Evolutionary conservation across 2,113 vertebrate species (phyloP).

Genomic region (Siniperca chuatsi): DNA sequence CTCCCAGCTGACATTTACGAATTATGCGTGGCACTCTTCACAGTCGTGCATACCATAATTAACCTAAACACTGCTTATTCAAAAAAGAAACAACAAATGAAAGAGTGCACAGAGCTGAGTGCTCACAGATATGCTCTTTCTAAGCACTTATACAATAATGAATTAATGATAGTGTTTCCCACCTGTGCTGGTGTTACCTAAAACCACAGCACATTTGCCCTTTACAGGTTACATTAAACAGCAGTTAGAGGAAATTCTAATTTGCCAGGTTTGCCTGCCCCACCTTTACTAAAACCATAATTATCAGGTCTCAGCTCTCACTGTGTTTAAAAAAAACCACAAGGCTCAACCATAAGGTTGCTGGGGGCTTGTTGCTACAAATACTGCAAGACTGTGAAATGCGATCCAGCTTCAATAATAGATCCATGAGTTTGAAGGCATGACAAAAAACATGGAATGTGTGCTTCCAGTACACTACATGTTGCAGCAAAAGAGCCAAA

Average conservation of each 20-base stretch:
- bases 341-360: neutral
- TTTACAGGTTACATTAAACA: conserved; percentile 1
- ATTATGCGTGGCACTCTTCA: neutral
- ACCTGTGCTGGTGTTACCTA: conserved; percentile 11
- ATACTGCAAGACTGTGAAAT: neutral
- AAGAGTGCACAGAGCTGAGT: neutral
- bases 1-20: neutral
- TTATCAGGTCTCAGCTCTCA: conserved; percentile 1
- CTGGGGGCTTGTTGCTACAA: neutral
- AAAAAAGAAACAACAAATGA: neutral
- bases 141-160: neutral
- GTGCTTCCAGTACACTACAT: neutral
- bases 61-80: neutral
- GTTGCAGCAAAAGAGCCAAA: too few species aligned
- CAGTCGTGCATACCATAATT: neutral
- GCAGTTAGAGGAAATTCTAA: conserved; percentile 3
- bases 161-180: conserved; percentile 19
- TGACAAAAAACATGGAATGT: neutral
- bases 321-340: neutral
- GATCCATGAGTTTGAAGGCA: neutral
- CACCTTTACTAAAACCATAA: conserved; percentile 4
- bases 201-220: neutral
- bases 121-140: neutral
- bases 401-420: neutral
- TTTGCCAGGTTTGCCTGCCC: neutral